Percentiles rank a stretch among this genome's conserved stretches.
These are phyloP conservation scores for Plodia interpunctella DNA, from an alignment of 1,140 invertebrate species.

Conservation along the genomic window DNA sequence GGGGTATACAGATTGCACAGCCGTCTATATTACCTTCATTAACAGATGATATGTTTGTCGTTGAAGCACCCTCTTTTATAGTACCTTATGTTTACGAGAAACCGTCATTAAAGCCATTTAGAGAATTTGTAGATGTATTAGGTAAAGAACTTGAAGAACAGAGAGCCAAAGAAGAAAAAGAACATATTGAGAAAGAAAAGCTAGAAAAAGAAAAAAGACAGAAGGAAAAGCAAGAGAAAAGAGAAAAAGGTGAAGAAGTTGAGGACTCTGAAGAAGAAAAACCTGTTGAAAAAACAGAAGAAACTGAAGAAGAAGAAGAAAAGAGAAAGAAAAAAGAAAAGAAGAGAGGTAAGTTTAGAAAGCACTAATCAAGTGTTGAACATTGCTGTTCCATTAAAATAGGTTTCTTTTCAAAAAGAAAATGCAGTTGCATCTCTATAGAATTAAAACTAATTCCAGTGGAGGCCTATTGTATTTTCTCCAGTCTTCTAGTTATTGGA, in stretches of 20 bases:
- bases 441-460: no score
- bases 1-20: conserved; percentile 53
- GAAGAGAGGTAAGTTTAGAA: neutral
- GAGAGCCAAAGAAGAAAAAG: conserved; percentile 57
- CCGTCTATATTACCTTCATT: conserved; percentile 84
- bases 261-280: conserved; percentile 46
- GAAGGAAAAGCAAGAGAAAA: conserved; percentile 42
- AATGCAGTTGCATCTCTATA: no score
- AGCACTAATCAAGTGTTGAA: no score
- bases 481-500: no score
- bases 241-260: conserved; percentile 52
- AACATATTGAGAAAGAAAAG: conserved; percentile 50
- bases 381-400: no score
- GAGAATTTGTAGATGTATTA: conserved; percentile 84
- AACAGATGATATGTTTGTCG: conserved; percentile 93
- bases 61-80: conserved; percentile 94
- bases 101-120: conserved; percentile 86
- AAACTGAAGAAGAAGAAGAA: conserved; percentile 44
- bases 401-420: no score
- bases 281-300: conserved; percentile 42
- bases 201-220: conserved; percentile 58
- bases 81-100: conserved; percentile 96
- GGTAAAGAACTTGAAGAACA: conserved; percentile 81
- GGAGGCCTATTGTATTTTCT: no score
- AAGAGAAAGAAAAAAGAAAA: conserved; percentile 61